Evolutionary conservation across 2,888 invertebrate species (phyloP).

Genomic region (Julus scanicus): DNA sequence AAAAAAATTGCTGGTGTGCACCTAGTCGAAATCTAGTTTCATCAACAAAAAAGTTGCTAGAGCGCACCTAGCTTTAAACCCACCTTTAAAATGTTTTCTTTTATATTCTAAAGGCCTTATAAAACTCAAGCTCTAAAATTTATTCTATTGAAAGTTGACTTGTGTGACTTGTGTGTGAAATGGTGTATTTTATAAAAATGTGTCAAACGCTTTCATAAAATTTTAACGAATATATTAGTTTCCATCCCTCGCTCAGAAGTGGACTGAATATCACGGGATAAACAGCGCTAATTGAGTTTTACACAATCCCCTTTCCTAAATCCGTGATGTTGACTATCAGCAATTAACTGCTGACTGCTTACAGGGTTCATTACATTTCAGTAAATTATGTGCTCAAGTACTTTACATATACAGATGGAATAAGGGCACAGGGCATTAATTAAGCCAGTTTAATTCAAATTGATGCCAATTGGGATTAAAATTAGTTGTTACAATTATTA

Average conservation of each 20-base stretch:
- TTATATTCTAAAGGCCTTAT: too few relatives aligned
- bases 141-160: too few relatives aligned
- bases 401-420: not conserved
- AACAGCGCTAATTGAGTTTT: constrained; percentile 45
- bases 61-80: too few relatives aligned
- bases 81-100: too few relatives aligned
- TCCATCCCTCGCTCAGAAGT: not conserved
- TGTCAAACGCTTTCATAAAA: not conserved
- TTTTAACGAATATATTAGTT: not conserved
- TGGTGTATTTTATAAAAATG: not conserved
- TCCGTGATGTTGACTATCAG: constrained; percentile 35
- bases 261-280: not conserved
- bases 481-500: too few relatives aligned
- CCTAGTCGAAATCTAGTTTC: too few relatives aligned
- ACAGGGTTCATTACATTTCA: not conserved
- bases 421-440: not conserved
- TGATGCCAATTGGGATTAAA: not conserved
- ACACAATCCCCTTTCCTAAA: constrained; percentile 25
- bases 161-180: too few relatives aligned
- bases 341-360: constrained; percentile 20
- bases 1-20: too few relatives aligned
- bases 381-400: constrained; percentile 18
- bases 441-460: not conserved
- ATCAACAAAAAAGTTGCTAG: too few relatives aligned
- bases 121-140: too few relatives aligned